Evolutionary conservation across 1,140 invertebrate species (phyloP).

Genomic region (Centruroides sculpturatus): DNA sequence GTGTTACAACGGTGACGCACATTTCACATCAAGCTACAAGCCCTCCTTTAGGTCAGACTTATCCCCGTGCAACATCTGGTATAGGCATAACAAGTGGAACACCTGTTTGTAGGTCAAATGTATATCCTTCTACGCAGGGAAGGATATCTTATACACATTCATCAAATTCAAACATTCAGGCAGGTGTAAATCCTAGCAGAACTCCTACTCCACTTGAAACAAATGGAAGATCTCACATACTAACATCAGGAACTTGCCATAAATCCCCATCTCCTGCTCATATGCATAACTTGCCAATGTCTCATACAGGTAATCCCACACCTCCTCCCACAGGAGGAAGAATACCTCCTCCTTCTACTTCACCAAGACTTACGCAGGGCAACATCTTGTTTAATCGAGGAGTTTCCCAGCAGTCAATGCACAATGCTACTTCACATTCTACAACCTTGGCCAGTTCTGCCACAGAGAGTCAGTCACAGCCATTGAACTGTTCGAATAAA

Average conservation of each 20-base stretch:
- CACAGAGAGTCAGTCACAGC: constrained; percentile 31
- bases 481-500: constrained; percentile 41
- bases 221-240: constrained; percentile 6
- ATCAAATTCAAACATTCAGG: too few relatives aligned
- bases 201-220: constrained; percentile 1
- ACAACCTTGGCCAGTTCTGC: neutral
- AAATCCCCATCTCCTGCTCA: constrained; percentile 14
- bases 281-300: constrained; percentile 1
- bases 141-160: too few relatives aligned
- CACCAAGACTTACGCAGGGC: neutral
- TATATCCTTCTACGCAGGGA: too few relatives aligned
- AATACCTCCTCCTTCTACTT: constrained; percentile 6
- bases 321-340: constrained; percentile 6
- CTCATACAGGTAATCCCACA: constrained; percentile 4
- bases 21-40: constrained; percentile 39
- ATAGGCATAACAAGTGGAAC: constrained; percentile 39
- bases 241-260: constrained; percentile 2
- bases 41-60: constrained; percentile 60
- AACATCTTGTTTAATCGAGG: neutral
- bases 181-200: constrained; percentile 2
- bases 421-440: neutral
- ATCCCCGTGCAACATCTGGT: constrained; percentile 42
- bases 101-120: constrained; percentile 34
- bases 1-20: constrained; percentile 42
- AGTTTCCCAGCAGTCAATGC: neutral